These are phyloP conservation scores for Carcina quercana DNA, from an alignment of 2,888 invertebrate genomes.

Conservation along the genomic window DNA sequence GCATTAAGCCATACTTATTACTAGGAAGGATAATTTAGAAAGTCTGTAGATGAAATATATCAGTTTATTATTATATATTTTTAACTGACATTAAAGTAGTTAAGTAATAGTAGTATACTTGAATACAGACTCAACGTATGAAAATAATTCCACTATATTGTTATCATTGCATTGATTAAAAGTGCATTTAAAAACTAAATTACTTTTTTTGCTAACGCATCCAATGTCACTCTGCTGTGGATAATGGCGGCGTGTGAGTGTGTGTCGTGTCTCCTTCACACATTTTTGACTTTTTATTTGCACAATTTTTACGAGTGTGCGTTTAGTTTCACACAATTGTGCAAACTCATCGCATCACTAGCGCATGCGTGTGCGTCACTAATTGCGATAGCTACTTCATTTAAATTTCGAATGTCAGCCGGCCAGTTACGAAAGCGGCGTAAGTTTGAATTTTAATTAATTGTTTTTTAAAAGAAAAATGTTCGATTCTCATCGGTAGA, in stretches of 20 bases:
- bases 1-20: too few species aligned
- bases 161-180: too few species aligned
- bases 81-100: too few species aligned
- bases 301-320: conserved; percentile 40
- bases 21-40: too few species aligned
- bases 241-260: conserved; percentile 57
- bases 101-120: too few species aligned
- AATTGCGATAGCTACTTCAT: conserved; percentile 74
- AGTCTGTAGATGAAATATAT: too few species aligned
- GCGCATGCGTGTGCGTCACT: conserved; percentile 41
- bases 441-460: conserved; percentile 35
- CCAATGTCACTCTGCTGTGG: conserved; percentile 69
- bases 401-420: conserved; percentile 71
- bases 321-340: conserved; percentile 36
- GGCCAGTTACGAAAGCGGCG: conserved; percentile 30
- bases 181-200: neutral
- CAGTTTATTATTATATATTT: too few species aligned
- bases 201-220: conserved; percentile 41
- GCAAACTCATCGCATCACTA: conserved; percentile 20
- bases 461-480: conserved; percentile 11
- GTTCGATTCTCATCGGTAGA: neutral
- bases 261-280: conserved; percentile 63
- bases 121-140: too few species aligned
- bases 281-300: conserved; percentile 72
- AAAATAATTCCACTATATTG: too few species aligned